These are phyloP conservation scores for Melospiza melodia DNA, from an alignment of 2,113 vertebrate species.

Conservation along the genomic window DNA sequence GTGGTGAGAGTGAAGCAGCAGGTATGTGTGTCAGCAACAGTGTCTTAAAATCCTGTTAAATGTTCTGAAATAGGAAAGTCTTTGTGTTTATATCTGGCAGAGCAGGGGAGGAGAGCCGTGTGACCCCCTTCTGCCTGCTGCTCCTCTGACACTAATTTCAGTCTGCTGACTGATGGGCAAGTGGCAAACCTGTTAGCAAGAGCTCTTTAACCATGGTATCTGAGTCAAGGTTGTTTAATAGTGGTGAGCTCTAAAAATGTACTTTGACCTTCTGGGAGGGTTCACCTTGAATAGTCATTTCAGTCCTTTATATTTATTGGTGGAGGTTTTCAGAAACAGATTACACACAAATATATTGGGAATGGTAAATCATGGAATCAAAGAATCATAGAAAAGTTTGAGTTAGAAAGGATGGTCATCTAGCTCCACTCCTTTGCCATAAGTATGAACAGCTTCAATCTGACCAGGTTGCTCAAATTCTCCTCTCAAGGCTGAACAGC, in stretches of 20 bases:
- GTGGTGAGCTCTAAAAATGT: background rate
- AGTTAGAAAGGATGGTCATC: background rate
- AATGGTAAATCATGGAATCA: background rate
- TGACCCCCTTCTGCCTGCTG: slow-evolving; percentile 20
- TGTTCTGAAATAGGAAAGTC: slow-evolving; percentile 12
- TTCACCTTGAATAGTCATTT: background rate
- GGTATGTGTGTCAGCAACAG: slow-evolving; percentile 3
- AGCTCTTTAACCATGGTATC: background rate
- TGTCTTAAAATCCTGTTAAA: slow-evolving; percentile 30
- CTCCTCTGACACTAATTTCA: slow-evolving; percentile 38
- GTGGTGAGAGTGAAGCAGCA: background rate
- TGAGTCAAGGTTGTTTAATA: background rate
- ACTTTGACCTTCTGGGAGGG: background rate
- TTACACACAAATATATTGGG: background rate
- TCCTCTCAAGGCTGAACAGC: background rate
- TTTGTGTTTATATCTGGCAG: background rate
- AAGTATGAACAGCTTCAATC: fast-evolving
- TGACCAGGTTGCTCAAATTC: background rate
- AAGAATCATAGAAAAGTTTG: background rate
- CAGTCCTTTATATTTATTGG: background rate
- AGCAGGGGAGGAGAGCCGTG: background rate
- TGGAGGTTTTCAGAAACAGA: background rate
- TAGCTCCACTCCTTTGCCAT: background rate
- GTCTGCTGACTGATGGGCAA: slow-evolving; percentile 5
- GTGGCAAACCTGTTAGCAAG: background rate